These are phyloP conservation scores for Geotrupes spiniger DNA, from an alignment of 2,888 invertebrate species.

Conservation along the genomic window DNA sequence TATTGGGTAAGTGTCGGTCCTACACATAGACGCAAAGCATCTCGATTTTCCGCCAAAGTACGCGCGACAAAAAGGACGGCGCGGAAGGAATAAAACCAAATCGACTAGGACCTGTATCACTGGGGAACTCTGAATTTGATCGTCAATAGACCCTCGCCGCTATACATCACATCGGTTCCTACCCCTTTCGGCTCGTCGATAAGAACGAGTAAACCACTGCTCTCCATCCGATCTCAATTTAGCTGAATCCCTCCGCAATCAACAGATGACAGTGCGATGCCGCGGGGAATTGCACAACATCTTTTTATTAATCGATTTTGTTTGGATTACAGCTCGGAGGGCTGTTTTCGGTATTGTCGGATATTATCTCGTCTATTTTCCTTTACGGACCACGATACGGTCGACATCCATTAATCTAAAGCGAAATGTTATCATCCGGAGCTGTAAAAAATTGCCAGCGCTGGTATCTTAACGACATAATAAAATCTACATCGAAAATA, in stretches of 20 bases:
- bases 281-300: conserved; percentile 43
- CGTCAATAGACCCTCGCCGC: conserved; percentile 32
- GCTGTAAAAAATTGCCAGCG: too few species aligned
- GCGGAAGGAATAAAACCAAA: conserved; percentile 16
- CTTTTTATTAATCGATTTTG: conserved; percentile 48
- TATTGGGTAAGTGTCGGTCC: too few species aligned
- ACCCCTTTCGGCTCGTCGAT: conserved; percentile 5
- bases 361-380: conserved; percentile 33
- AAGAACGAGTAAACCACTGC: conserved; percentile 8
- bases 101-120: conserved; percentile 26
- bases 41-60: too few species aligned
- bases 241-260: conserved; percentile 45
- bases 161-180: conserved; percentile 22
- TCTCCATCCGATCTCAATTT: conserved; percentile 41
- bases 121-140: conserved; percentile 29
- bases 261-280: conserved; percentile 45
- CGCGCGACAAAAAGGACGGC: too few species aligned
- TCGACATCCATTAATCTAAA: conserved; percentile 21
- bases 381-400: conserved; percentile 20
- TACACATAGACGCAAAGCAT: too few species aligned
- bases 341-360: conserved; percentile 36
- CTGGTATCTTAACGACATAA: too few species aligned
- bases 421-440: not conserved
- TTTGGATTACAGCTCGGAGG: conserved; percentile 41
- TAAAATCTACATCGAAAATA: too few species aligned